phyloP scores from a whole-genome alignment of 2,888 invertebrate genomes.

The Scaptomyza parva region DNA sequence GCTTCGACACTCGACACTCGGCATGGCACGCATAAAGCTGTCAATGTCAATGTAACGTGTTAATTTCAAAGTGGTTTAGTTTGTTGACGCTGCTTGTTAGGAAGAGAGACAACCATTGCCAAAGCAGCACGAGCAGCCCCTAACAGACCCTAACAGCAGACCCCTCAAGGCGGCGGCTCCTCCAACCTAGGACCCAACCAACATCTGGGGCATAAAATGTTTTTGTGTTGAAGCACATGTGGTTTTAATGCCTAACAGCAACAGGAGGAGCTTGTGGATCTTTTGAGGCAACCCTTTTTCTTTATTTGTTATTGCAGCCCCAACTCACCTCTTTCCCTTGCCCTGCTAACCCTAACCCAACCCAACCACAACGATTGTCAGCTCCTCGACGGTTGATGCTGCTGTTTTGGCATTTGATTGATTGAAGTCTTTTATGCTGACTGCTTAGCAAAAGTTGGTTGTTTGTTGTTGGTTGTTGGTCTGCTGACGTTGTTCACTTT shows the following conservation, averaged over 20 bases:
- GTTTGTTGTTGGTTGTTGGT: slow-evolving; percentile 1
- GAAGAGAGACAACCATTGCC: slow-evolving; percentile 41
- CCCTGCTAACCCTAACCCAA: not conserved
- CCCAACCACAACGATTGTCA: slow-evolving; percentile 34
- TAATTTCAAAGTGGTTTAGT: slow-evolving; percentile 81
- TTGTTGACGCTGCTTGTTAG: slow-evolving; percentile 78
- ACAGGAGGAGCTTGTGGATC: slow-evolving; percentile 7
- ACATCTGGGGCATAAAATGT: slow-evolving; percentile 59
- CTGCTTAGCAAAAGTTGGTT: slow-evolving; percentile 30
- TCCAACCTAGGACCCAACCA: slow-evolving; percentile 19
- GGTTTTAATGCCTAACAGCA: slow-evolving; percentile 64
- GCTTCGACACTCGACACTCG: slow-evolving; percentile 66
- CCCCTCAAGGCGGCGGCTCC: slow-evolving; percentile 10
- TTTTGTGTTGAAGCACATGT: slow-evolving; percentile 64
- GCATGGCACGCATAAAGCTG: slow-evolving; percentile 80
- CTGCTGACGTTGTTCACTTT: slow-evolving; percentile 39
- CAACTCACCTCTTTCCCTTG: not conserved
- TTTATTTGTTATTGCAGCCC: not conserved
- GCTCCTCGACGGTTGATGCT: slow-evolving; percentile 19
- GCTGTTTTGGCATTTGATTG: slow-evolving; percentile 68
- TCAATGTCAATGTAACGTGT: slow-evolving; percentile 82
- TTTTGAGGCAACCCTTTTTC: slow-evolving; percentile 53
- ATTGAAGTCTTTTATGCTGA: slow-evolving; percentile 63
- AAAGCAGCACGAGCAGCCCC: slow-evolving; percentile 2
- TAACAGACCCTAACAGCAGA: not conserved